Evolutionary conservation across 2,888 invertebrate species (phyloP), one percentile per base, ranked within the genome.

Genomic region (Tachina fera): DNA sequence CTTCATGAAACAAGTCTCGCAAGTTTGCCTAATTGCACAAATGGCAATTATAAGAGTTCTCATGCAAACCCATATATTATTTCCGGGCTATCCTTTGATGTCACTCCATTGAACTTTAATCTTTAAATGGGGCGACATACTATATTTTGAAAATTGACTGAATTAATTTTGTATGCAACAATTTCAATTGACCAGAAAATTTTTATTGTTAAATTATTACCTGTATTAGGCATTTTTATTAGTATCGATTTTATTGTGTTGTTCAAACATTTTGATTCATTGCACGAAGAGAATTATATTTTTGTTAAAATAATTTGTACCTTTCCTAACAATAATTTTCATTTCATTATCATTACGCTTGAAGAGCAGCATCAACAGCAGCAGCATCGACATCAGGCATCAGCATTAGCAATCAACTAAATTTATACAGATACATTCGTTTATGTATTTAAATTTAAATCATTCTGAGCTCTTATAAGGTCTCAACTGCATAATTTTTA

Each of bases 191-290:
- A 45, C 14, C 10, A n/a, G 45, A n/a, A 63, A 61, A 79, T 63
- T 79, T 45, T 16, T 45, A 63, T 71, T 56, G 4, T n/a, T 39
- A 14, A 65, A 31, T 65, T 63, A 49, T 72, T 68, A 45, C 11
- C 47, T 22, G 9, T 49, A 2, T 63, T 65, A 6, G 31, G 16
- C 8, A 60, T 19, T 58, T 71, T 71, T 19, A 9, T 45, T 3
- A n/a, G 31, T 60, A 45, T 75, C 53, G 60, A 11, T 31, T 45
- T 65, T 41, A 45, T 71, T 71, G n/a, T 79, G 47, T 22, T 79
- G 39, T 79, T 79, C 61, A 63, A 53, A 78, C 56, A 72, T 70
- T 70, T 63, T 79, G 79, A 84, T 79, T 71, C 78, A 71, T 71
- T 68, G 60, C 74, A 19, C 49, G 68, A 47, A 49, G 58, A 11